Evolutionary conservation across 2,113 vertebrate genomes (phyloP).

Genomic region (Limanda limanda): DNA sequence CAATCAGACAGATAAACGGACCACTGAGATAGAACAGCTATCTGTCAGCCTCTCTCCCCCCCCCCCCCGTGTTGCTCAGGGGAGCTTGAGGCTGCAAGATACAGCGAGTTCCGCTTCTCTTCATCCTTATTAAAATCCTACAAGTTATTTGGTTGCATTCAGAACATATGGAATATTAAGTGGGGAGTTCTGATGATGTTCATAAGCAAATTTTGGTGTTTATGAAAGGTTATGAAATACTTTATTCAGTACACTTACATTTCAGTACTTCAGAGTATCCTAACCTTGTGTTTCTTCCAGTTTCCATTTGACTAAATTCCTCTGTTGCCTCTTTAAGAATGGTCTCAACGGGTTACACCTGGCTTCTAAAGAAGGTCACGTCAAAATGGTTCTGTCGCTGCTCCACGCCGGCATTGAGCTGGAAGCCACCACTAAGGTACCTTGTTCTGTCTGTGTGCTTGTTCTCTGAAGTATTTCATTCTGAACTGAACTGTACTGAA

Average conservation of each 20-base stretch:
- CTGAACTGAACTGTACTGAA: neutral
- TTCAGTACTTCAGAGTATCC: no score
- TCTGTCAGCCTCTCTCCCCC: neutral
- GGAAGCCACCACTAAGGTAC: conserved; percentile 96
- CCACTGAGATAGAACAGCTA: neutral
- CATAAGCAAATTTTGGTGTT: no score
- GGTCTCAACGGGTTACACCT: conserved; percentile 96
- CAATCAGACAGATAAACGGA: no score
- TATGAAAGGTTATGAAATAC: no score
- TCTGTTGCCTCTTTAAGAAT: conserved; percentile 83
- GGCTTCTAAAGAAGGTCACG: conserved; percentile 97
- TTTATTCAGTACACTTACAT: no score
- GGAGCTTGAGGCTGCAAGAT: neutral
- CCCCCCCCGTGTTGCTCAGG: no score
- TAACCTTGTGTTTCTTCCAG: neutral
- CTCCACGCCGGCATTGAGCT: conserved; percentile 92
- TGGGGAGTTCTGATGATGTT: neutral
- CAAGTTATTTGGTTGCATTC: neutral
- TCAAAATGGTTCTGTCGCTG: conserved; percentile 97
- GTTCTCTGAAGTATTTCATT: neutral
- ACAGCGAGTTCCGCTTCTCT: neutral
- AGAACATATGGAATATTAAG: conserved; percentile 1
- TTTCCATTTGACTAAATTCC: neutral
- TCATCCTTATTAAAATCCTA: neutral
- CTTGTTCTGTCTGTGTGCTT: neutral